Evolutionary conservation across 2,888 invertebrate species (phyloP).

Genomic region (Homarus gammarus): DNA sequence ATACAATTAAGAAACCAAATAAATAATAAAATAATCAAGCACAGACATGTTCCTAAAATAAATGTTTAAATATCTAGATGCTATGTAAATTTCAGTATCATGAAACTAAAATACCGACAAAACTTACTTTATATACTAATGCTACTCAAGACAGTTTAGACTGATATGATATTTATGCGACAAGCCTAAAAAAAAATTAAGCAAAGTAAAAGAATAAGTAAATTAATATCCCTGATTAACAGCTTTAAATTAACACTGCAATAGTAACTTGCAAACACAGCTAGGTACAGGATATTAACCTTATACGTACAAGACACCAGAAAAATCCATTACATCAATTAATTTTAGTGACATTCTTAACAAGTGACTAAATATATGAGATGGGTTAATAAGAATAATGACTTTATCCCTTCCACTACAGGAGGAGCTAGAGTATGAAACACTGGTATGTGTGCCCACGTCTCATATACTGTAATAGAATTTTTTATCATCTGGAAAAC

Average conservation of each 20-base stretch:
- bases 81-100: neutral
- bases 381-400: too few species aligned
- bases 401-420: too few species aligned
- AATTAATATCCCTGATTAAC: neutral
- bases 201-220: constrained; percentile 16
- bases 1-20: constrained; percentile 8
- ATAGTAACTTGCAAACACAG: constrained; percentile 29
- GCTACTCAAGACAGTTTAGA: constrained; percentile 30
- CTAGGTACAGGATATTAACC: neutral
- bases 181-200: constrained; percentile 43
- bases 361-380: too few species aligned
- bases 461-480: too few species aligned
- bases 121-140: neutral
- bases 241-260: constrained; percentile 5
- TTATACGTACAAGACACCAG: neutral
- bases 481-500: too few species aligned
- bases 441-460: too few species aligned
- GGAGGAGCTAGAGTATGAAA: too few species aligned
- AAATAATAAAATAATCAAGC: neutral
- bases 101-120: neutral
- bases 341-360: too few species aligned
- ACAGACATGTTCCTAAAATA: constrained; percentile 2
- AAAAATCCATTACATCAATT: neutral
- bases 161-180: constrained; percentile 21
- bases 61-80: neutral